Percentiles rank a stretch among this genome's conserved stretches.
Conservation (phyloP, 1,140 invertebrate genomes). For the Lysiphlebus fabarum region DNA sequence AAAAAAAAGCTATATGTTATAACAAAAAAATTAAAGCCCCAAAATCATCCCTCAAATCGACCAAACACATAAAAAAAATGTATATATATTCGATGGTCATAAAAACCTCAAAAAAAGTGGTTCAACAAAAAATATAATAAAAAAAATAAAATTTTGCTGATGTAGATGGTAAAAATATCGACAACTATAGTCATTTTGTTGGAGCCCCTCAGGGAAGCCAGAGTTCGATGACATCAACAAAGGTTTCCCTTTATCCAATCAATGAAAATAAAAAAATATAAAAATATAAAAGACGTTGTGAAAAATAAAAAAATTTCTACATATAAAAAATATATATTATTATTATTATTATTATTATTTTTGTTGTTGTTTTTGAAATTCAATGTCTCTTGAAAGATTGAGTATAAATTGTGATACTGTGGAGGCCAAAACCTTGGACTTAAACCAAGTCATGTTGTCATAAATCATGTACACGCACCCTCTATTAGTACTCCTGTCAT, state of each 20-base stretch:
- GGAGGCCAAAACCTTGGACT: slow-evolving; percentile 16
- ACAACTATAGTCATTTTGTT: slow-evolving; percentile 13
- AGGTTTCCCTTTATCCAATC: slow-evolving; percentile 32
- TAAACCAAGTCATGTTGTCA: slow-evolving; percentile 25
- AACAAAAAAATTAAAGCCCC: neutral
- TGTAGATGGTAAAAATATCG: neutral
- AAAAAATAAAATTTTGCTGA: slow-evolving; percentile 3
- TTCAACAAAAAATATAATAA: neutral
- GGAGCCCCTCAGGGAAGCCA: slow-evolving; percentile 13
- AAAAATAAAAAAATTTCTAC: neutral
- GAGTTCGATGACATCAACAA: slow-evolving; percentile 22
- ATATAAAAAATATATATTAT: neutral
- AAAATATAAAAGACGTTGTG: neutral
- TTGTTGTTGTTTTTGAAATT: too few species aligned
- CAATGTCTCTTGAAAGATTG: too few species aligned
- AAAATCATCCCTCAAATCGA: neutral
- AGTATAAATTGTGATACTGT: neutral
- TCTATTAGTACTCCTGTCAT: slow-evolving; percentile 46
- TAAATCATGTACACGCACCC: slow-evolving; percentile 48
- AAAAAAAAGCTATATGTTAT: too few species aligned
- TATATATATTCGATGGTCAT: slow-evolving; percentile 1
- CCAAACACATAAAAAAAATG: slow-evolving; percentile 16
- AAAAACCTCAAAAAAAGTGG: slow-evolving; percentile 3
- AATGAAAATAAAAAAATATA: slow-evolving; percentile 8
- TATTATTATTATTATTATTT: neutral